phyloP scores from a whole-genome alignment of 1,140 invertebrate genomes.

The Drosophila prosaltans region DNA sequence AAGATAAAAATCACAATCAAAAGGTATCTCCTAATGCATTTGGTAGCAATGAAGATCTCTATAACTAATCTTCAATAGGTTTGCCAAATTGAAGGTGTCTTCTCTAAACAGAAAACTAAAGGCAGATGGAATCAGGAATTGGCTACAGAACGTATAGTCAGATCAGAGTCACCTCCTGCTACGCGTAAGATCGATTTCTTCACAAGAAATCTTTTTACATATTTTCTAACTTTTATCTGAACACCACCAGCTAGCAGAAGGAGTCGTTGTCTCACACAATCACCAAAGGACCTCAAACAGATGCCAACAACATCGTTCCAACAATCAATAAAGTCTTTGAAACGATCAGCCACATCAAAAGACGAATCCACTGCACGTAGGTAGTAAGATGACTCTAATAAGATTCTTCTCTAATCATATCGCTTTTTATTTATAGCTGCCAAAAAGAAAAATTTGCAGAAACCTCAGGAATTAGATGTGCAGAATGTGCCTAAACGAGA shows the following conservation, averaged over 20 bases:
- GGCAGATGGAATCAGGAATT: background rate
- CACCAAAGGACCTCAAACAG: background rate
- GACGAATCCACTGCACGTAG: background rate
- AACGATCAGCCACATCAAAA: no score
- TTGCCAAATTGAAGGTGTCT: constrained; percentile 27
- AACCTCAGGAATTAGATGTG: background rate
- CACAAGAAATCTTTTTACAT: background rate
- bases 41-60: background rate
- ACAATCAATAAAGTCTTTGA: background rate
- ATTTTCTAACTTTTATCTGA: background rate
- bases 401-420: background rate
- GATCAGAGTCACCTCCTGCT: constrained; percentile 29
- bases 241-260: constrained; percentile 10
- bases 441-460: background rate
- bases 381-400: background rate
- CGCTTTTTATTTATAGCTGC: background rate
- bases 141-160: constrained; percentile 14
- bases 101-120: background rate
- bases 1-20: constrained; percentile 21
- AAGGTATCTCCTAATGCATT: constrained; percentile 23
- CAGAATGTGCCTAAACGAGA: background rate
- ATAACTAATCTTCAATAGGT: constrained; percentile 14
- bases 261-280: constrained; percentile 18
- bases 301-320: background rate
- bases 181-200: constrained; percentile 24